Conservation (phyloP, 2,797 vertebrate species). For the Mico argentatus region DNA sequence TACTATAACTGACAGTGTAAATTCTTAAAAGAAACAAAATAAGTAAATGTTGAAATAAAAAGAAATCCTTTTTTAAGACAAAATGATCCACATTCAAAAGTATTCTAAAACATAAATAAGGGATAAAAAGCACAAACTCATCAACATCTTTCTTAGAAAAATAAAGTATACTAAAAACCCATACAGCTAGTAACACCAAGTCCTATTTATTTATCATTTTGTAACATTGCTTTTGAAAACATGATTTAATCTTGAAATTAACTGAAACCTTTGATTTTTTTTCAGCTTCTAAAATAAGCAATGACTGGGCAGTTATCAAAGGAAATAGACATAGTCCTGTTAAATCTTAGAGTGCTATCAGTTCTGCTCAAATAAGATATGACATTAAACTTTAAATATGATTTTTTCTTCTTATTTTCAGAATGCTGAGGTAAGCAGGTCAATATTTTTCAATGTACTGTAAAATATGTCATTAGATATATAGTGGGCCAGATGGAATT, state of each 20-base stretch:
- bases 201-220: background rate
- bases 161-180: background rate
- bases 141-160: background rate
- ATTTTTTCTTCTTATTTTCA: background rate
- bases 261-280: background rate
- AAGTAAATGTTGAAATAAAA: background rate
- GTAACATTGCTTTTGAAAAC: background rate
- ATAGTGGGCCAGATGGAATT: background rate
- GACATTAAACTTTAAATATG: background rate
- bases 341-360: background rate
- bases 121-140: background rate
- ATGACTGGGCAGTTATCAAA: background rate
- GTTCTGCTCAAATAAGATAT: background rate
- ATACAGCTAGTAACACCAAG: background rate
- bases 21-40: background rate
- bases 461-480: background rate
- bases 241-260: background rate
- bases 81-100: background rate
- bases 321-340: background rate
- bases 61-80: background rate
- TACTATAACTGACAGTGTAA: background rate
- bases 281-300: background rate
- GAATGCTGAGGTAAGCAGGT: background rate
- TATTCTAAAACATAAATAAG: background rate
- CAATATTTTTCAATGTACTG: background rate